phyloP scores from a whole-genome alignment of 2,113 vertebrate genomes.

The Rhagologus leucostigma region DNA sequence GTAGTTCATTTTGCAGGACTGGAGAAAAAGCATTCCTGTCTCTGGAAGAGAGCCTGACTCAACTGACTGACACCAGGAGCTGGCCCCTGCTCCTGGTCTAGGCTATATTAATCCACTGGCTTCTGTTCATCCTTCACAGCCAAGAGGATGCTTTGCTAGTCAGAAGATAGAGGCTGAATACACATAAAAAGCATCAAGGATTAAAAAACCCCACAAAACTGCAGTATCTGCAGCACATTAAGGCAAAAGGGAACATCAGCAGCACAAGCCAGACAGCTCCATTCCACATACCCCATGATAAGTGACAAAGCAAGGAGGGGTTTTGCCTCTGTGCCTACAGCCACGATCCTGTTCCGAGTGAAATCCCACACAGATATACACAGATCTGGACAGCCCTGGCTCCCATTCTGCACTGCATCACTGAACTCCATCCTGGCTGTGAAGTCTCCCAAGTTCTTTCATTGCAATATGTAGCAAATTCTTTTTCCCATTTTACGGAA shows the following conservation, averaged over 20 bases:
- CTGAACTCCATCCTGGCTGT: neutral
- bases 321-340: neutral
- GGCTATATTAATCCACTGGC: neutral
- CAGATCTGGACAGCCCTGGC: neutral
- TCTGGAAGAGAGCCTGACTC: neutral
- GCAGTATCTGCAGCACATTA: neutral
- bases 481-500: neutral
- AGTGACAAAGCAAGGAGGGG: neutral
- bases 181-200: neutral
- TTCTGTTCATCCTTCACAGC: neutral
- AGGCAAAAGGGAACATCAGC: neutral
- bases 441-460: neutral
- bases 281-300: neutral
- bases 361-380: neutral
- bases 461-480: neutral
- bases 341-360: neutral
- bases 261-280: neutral
- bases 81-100: neutral
- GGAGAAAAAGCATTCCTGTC: neutral
- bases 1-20: neutral
- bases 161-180: neutral
- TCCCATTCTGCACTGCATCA: neutral
- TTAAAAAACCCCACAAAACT: neutral
- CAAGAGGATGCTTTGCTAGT: neutral
- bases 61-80: neutral